phyloP scores from a whole-genome alignment of 2,888 invertebrate species.

The Microctonus brassicae region DNA sequence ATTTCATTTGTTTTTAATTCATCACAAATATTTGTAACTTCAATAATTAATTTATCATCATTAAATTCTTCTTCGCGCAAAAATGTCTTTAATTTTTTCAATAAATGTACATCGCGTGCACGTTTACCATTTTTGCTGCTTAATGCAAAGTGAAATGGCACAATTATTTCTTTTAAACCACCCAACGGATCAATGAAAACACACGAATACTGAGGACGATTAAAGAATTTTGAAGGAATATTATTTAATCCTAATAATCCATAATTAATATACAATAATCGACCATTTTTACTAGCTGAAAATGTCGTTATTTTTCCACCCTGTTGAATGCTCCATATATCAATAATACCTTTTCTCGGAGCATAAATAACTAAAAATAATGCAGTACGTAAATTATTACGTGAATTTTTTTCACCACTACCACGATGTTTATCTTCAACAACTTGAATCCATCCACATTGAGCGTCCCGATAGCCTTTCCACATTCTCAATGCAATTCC shows the following conservation, averaged over 20 bases:
- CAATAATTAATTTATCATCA: conserved; percentile 71
- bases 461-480: conserved; percentile 97
- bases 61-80: conserved; percentile 74
- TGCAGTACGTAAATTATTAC: conserved; percentile 72
- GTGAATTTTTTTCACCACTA: conserved; percentile 42
- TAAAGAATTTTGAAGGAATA: conserved; percentile 62
- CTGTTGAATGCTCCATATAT: conserved; percentile 92
- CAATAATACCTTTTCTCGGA: conserved; percentile 91
- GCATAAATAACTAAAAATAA: conserved; percentile 94
- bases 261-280: conserved; percentile 83
- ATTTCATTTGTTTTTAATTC: conserved; percentile 81
- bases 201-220: conserved; percentile 78
- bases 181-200: conserved; percentile 88
- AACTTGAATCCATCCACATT: conserved; percentile 93
- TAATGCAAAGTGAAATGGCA: conserved; percentile 93
- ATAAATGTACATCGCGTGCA: conserved; percentile 88
- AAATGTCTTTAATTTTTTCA: conserved; percentile 81
- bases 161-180: conserved; percentile 82
- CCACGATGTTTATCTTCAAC: conserved; percentile 73
- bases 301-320: conserved; percentile 93
- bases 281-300: conserved; percentile 86
- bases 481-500: conserved; percentile 88
- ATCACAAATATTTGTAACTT: conserved; percentile 73
- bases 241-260: conserved; percentile 82
- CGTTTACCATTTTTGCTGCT: conserved; percentile 89